A percentile compares a stretch with the other conserved stretches of the same genome.
These are phyloP conservation scores for Conopomorpha cramerella DNA, from an alignment of 1,140 invertebrate species.

Conservation along the genomic window DNA sequence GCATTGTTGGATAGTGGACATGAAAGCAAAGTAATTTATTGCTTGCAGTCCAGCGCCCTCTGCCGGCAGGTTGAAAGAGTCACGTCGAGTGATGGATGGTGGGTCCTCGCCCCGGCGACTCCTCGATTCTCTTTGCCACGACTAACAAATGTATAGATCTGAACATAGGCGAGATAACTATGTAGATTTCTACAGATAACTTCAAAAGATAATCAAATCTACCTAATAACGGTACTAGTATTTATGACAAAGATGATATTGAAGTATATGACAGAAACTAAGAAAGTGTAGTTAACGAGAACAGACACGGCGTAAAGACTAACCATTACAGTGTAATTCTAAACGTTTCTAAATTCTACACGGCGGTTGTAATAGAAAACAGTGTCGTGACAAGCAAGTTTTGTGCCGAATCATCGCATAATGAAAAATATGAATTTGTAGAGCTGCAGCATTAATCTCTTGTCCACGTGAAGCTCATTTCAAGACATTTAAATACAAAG, in stretches of 20 bases:
- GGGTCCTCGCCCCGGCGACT: slow-evolving; percentile 27
- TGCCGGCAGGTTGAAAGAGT: slow-evolving; percentile 59
- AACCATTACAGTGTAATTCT: neutral
- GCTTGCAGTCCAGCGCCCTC: slow-evolving; percentile 25
- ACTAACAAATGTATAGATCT: slow-evolving; percentile 37
- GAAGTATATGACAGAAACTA: neutral
- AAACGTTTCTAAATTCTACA: neutral
- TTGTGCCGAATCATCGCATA: neutral
- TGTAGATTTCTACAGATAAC: neutral
- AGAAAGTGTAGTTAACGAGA: slow-evolving; percentile 7
- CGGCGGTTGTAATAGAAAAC: neutral
- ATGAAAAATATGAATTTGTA: neutral
- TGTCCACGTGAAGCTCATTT: slow-evolving; percentile 22
- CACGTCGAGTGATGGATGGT: slow-evolving; percentile 55
- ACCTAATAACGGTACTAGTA: slow-evolving; percentile 3
- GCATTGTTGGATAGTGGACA: slow-evolving; percentile 32
- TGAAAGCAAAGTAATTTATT: slow-evolving; percentile 48
- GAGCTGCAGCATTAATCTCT: slow-evolving; percentile 1
- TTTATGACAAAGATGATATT: slow-evolving; percentile 4
- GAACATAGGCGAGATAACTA: slow-evolving; percentile 6
- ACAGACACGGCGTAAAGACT: neutral
- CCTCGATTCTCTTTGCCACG: no score
- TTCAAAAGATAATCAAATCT: neutral
- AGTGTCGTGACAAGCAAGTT: neutral
- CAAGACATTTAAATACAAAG: slow-evolving; percentile 44